Evolutionary conservation across 2,113 vertebrate species (phyloP).

Genomic region (Protobothrops flavoviridis): DNA sequence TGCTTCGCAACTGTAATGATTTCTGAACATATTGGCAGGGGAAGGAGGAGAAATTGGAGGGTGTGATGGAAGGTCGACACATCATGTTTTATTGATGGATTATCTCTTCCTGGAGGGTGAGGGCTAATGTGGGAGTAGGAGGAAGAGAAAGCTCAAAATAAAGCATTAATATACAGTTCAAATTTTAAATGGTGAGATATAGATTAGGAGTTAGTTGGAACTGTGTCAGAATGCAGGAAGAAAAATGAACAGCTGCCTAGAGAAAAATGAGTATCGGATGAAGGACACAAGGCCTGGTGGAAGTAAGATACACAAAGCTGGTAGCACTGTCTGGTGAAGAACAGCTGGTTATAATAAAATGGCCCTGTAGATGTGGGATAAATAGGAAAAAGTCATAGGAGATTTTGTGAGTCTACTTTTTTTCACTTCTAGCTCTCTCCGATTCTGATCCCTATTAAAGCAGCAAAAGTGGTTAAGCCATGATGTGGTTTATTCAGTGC

Average conservation of each 20-base stretch:
- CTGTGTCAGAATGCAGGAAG: slow-evolving; percentile 62
- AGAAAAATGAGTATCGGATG: slow-evolving; percentile 67
- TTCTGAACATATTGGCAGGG: slow-evolving; percentile 9
- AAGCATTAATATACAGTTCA: slow-evolving; percentile 65
- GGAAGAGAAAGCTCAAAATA: slow-evolving; percentile 33
- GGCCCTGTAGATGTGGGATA: neutral
- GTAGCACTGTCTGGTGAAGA: slow-evolving; percentile 61
- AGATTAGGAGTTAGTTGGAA: slow-evolving; percentile 71
- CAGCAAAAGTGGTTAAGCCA: neutral
- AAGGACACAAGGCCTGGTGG: slow-evolving; percentile 65
- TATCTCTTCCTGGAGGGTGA: slow-evolving; percentile 11
- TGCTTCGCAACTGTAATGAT: neutral
- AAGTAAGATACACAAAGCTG: slow-evolving; percentile 51
- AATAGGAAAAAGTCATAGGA: neutral
- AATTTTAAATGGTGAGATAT: slow-evolving; percentile 65
- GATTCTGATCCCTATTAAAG: neutral
- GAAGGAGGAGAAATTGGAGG: slow-evolving; percentile 16
- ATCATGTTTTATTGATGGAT: slow-evolving; percentile 56
- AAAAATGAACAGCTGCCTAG: slow-evolving; percentile 69
- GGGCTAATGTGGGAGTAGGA: slow-evolving; percentile 1
- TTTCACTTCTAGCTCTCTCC: neutral
- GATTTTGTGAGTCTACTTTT: neutral
- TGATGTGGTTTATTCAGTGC: neutral
- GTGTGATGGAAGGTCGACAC: slow-evolving; percentile 9
- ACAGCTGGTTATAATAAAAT: slow-evolving; percentile 53